Evolutionary conservation across 2,888 invertebrate species (phyloP), one percentile per base, ranked within the genome.

Genomic region (Drosophila nr. fundita): DNA sequence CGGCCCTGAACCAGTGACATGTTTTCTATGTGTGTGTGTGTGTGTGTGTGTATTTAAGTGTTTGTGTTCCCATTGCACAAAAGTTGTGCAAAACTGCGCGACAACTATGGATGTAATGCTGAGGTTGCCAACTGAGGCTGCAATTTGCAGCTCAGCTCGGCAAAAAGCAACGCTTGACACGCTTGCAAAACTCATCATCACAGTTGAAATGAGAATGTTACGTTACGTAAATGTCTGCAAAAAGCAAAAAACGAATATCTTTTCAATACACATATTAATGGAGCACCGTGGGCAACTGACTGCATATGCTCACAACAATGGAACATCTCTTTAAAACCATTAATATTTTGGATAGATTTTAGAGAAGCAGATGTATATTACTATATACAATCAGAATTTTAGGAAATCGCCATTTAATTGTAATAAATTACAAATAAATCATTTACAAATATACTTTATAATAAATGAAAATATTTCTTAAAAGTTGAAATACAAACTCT

Each of bases 1-100:
- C 69, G 89, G 57, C 87, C 90, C 84, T 89, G 87, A 87, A 88
- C 90, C 79, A 87, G 81, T 87, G 83, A 90, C 86, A 87, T 87
- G 77, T 88, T 88, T 90, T 76, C 75, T 13, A 27, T 21, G 21
- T 15, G 2, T 21, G 45, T 8, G 2, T 24, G 21, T 10, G 38
- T 18, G 38, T n/a, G 40, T 10, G n/a, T 40, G 40, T n/a, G 38
- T 18, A 34, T 34, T 13, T 34, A 13, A 34, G 34, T 34, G 36
- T 11, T 6, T 42, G 27, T 38, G 60, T 60, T 38, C 49, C 48
- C 53, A 59, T 60, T 55, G 53, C 64, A 42, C 11, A 60, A 71
- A 65, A 38, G 58, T 34, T 63, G 40, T 27, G 34, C 45, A 38
- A 53, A 58, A 57, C 42, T 54, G 70, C 59, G 59, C 8, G 21